Evolutionary conservation across 2,888 invertebrate species (phyloP).

Genomic region (Napeogenes inachia): DNA sequence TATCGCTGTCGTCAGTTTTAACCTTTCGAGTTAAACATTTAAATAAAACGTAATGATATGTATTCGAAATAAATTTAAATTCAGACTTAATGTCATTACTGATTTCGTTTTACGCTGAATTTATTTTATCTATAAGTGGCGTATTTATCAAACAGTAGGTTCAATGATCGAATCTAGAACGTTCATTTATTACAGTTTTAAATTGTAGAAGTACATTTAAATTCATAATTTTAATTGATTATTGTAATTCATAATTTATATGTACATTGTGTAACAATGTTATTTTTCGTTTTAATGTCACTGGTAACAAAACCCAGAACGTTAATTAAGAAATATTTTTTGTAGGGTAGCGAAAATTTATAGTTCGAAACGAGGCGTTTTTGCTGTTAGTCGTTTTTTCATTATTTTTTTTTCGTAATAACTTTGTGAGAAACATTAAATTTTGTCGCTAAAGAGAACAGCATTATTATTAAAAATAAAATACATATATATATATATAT

Average conservation of each 20-base stretch:
- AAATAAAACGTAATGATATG: constrained; percentile 4
- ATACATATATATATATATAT: neutral
- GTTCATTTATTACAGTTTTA: too few species aligned
- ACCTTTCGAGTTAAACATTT: constrained; percentile 8
- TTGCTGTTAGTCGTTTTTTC: constrained; percentile 19
- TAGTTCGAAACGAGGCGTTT: constrained; percentile 19
- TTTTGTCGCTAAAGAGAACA: neutral
- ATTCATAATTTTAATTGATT: too few species aligned
- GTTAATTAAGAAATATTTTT: constrained; percentile 30
- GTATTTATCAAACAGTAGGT: too few species aligned
- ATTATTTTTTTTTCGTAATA: constrained; percentile 1
- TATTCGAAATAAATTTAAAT: constrained; percentile 2
- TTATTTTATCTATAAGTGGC: neutral
- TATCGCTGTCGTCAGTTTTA: constrained; percentile 18
- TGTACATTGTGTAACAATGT: neutral
- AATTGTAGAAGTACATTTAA: too few species aligned
- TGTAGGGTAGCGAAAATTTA: constrained; percentile 26
- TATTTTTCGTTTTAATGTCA: constrained; percentile 9
- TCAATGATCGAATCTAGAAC: too few species aligned
- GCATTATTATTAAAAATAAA: too few species aligned
- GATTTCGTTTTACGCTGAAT: neutral
- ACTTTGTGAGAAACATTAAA: neutral
- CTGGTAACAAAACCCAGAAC: constrained; percentile 19
- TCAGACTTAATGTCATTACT: neutral
- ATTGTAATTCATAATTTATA: too few species aligned